These are phyloP conservation scores for Apostichopus californicus DNA, from an alignment of 35 echinoderm and acorn worm genomes.

Conservation along the genomic window DNA sequence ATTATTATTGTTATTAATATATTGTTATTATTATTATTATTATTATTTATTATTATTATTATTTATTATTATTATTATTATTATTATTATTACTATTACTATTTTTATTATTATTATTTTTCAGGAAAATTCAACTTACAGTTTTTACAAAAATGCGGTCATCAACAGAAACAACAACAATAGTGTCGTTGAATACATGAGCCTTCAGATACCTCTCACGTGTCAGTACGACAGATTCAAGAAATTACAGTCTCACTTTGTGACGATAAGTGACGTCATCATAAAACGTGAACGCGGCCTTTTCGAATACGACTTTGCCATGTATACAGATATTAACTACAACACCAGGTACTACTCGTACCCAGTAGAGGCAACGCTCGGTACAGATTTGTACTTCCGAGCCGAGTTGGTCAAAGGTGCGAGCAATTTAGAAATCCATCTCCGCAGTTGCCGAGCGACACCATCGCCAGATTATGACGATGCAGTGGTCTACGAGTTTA, in stretches of 20 bases:
- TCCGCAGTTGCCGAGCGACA: constrained; percentile 14
- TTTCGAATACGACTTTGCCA: constrained; percentile 29
- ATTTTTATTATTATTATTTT: too few species aligned
- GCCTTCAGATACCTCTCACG: constrained; percentile 1
- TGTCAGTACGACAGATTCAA: constrained; percentile 14
- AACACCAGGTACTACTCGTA: background rate
- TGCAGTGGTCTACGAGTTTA: background rate
- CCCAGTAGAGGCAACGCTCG: background rate
- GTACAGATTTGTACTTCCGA: constrained; percentile 3
- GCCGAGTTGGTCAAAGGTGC: background rate
- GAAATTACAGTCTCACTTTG: constrained; percentile 20
- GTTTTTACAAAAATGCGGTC: constrained; percentile 19
- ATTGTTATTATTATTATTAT: too few species aligned
- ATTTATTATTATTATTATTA: too few species aligned
- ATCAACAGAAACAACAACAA: background rate
- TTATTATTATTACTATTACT: too few species aligned
- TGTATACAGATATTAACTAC: constrained; percentile 16
- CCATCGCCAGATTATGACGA: constrained; percentile 23
- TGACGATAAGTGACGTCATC: background rate
- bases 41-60: too few species aligned
- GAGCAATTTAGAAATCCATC: constrained; percentile 19
- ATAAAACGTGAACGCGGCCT: background rate
- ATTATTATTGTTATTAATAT: too few species aligned
- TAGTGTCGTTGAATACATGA: constrained; percentile 2
- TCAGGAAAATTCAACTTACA: constrained; percentile 23